Evolutionary conservation across 2,888 invertebrate genomes (phyloP).

Genomic region (Tenthredo notha): DNA sequence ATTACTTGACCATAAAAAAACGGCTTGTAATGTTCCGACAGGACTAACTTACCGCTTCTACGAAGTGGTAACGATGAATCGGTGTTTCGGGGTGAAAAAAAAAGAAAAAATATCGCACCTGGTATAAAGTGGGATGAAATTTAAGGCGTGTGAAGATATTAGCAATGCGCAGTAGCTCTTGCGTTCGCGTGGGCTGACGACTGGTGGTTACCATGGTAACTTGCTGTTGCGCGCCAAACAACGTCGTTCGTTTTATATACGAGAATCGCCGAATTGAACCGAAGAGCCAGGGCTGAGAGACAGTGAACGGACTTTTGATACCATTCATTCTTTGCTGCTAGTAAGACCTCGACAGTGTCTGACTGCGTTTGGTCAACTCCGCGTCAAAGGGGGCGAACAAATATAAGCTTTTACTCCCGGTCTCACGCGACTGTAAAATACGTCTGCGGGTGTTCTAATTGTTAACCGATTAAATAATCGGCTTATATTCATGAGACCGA

Average conservation of each 20-base stretch:
- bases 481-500: not conserved
- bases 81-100: not conserved
- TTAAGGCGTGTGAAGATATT: slow-evolving; percentile 12
- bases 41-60: not conserved
- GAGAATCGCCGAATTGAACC: slow-evolving; percentile 9
- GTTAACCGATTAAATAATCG: not conserved
- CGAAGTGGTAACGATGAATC: not conserved
- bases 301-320: slow-evolving; percentile 32
- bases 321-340: slow-evolving; percentile 36
- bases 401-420: not conserved
- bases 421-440: not conserved
- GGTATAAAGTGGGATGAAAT: not conserved
- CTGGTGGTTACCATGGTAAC: not conserved
- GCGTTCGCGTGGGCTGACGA: slow-evolving; percentile 1
- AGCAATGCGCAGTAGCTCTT: not conserved
- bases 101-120: not conserved
- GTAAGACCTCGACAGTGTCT: slow-evolving; percentile 23
- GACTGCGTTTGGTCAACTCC: not conserved
- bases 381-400: not conserved
- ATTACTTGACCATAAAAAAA: not conserved
- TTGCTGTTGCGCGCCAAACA: slow-evolving; percentile 46
- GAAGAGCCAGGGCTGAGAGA: not conserved
- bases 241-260: slow-evolving; percentile 7
- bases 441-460: not conserved
- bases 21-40: not conserved